Conservation (phyloP, 2,113 vertebrate species). For the Zosterops japonicus region DNA sequence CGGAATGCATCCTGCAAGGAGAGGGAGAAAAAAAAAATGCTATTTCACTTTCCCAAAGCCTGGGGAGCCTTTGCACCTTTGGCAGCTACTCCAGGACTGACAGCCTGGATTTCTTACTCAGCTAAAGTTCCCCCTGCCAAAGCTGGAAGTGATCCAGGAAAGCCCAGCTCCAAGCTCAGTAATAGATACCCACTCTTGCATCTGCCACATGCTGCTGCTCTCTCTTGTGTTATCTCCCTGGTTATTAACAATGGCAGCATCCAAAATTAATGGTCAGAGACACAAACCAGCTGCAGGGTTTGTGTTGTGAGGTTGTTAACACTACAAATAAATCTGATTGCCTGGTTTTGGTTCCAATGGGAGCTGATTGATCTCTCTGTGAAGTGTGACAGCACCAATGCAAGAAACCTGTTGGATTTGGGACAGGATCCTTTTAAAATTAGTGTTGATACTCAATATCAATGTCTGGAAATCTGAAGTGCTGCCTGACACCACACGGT, state of each 20-base stretch:
- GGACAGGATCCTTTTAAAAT: not conserved
- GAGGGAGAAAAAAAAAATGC: not conserved
- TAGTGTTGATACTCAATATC: not conserved
- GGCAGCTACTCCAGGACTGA: conserved; percentile 11
- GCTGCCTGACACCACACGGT: not conserved
- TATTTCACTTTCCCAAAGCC: not conserved
- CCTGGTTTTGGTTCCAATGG: not conserved
- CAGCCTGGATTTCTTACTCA: conserved; percentile 64
- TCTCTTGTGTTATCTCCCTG: not conserved
- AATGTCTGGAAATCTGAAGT: fast-evolving
- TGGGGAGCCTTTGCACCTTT: not conserved
- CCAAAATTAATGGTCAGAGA: not conserved
- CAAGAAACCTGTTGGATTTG: not conserved
- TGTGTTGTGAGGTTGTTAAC: not conserved
- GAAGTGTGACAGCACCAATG: fast-evolving
- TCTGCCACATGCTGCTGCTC: not conserved
- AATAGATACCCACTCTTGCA: not conserved
- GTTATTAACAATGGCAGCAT: not conserved
- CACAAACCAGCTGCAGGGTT: not conserved
- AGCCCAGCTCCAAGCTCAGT: not conserved
- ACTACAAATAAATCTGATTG: not conserved
- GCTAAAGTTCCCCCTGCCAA: conserved; percentile 33
- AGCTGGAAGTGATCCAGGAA: conserved; percentile 19
- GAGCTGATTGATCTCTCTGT: fast-evolving
- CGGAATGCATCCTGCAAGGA: not conserved